These are phyloP conservation scores for Brevimyrus niger DNA, from an alignment of 2,113 vertebrate species.

Conservation along the genomic window DNA sequence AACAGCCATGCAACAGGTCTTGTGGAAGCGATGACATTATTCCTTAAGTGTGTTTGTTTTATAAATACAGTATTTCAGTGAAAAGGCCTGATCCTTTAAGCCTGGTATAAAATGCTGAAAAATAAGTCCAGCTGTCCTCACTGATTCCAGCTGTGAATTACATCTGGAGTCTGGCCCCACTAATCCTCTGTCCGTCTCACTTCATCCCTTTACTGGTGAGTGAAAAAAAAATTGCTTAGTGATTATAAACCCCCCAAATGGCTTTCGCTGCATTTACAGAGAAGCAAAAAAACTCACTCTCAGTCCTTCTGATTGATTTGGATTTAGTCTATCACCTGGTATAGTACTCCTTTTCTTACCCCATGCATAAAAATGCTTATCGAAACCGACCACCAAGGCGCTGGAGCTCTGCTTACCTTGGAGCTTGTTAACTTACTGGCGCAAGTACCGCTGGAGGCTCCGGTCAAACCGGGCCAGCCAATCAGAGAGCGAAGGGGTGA, in stretches of 20 bases:
- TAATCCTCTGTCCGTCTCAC: not conserved
- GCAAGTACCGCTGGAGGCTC: slow-evolving; percentile 47
- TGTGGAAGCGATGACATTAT: not conserved
- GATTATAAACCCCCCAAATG: not conserved
- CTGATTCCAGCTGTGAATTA: not conserved
- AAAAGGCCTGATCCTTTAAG: not conserved
- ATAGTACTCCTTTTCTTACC: not conserved
- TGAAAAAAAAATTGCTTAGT: not conserved
- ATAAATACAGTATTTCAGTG: not conserved
- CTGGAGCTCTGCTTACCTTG: not conserved
- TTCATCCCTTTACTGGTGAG: not conserved
- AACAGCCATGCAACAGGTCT: not conserved
- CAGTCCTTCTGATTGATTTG: not conserved
- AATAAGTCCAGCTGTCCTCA: not conserved
- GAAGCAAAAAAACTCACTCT: not conserved
- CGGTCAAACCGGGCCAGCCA: slow-evolving; percentile 55
- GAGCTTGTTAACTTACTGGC: slow-evolving; percentile 14
- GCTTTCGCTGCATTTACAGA: not conserved
- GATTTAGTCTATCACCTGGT: not conserved
- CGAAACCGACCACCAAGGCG: not conserved
- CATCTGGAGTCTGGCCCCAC: not conserved
- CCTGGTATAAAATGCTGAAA: not conserved
- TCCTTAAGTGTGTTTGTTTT: not conserved
- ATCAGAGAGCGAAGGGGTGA: slow-evolving; percentile 63
- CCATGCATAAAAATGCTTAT: not conserved